These are phyloP conservation scores for Tetrao urogallus DNA, from an alignment of 2,113 vertebrate genomes.

Conservation along the genomic window DNA sequence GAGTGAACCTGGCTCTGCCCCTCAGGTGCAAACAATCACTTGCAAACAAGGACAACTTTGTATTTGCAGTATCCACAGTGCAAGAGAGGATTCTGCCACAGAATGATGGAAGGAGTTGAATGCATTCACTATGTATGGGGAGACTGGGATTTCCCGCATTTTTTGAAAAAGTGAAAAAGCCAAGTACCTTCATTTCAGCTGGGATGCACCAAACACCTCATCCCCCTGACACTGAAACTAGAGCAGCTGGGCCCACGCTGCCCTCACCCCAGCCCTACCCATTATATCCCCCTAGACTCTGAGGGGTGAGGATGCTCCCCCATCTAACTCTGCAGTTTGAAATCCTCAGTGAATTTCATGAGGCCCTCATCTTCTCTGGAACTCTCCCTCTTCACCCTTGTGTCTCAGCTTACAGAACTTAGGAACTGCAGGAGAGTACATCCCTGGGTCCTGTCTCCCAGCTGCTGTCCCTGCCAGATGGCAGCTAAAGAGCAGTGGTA, in stretches of 20 bases:
- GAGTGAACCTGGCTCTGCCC: neutral
- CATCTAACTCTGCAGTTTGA: no score
- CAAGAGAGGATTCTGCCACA: accelerated
- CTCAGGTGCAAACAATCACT: accelerated
- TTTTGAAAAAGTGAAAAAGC: neutral
- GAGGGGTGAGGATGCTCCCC: neutral
- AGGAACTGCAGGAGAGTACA: neutral
- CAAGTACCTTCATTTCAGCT: accelerated
- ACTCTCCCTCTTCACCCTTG: neutral
- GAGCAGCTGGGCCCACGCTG: neutral
- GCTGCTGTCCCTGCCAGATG: neutral
- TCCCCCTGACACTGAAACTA: neutral
- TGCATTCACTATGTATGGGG: accelerated
- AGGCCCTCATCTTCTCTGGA: neutral
- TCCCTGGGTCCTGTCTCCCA: neutral
- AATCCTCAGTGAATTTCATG: neutral
- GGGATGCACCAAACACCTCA: neutral
- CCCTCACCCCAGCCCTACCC: neutral
- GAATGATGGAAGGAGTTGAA: accelerated
- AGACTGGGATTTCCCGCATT: neutral
- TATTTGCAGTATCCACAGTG: accelerated
- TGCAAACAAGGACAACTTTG: neutral
- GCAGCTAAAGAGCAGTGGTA: neutral
- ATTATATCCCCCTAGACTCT: neutral
- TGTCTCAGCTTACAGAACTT: neutral